Evolutionary conservation across 1,140 invertebrate species (phyloP), one percentile per base, ranked within the genome.

Genomic region (Himalopsyche phryganea): DNA sequence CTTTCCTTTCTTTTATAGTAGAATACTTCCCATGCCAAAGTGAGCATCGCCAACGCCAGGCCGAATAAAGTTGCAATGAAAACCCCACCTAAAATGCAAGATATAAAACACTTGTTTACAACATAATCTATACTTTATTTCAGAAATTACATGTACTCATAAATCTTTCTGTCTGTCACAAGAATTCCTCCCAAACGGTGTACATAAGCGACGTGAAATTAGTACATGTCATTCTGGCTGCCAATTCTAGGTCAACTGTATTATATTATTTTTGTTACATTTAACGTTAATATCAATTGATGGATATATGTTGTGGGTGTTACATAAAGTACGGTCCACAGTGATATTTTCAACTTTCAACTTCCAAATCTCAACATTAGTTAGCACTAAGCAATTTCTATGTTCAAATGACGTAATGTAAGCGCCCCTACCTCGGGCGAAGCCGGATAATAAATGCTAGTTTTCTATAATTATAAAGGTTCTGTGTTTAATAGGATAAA

Each of bases 51-150:
- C 28, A 94, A 66, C 0, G 84, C 84, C 3, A 94, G 73, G 0
- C 91, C 92, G 67, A 91, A 90, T 0, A 93, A 73, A 0, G 91
- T 94, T 1, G 90, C 90, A 60, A 94, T 93, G 65, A 94, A 94
- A 2, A 94, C 91, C 5, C 91, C 92, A 60, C 91, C 89, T 89
- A 67, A 38, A 74, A 71, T 51, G n/a, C n/a, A 19, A 45, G n/a
- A 15, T 15, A n/a, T 45, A 9, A 7, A 19, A 19, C 9, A 46
- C 6, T 6, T 23, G 28, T 44, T 7, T 52, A 44, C 40, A 50
- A 11, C 5, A 33, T 7, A 13, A 36, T n/a, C 4, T 50, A 5
- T 10, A 20, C 7, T 20, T 18, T 6, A 47, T 5, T 18, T 5
- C 5, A 10, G 23, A n/a, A 6, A 6, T 18, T 15, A 18, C 45